Evolutionary conservation across 2,113 vertebrate genomes (phyloP), one percentile per base, ranked within the genome.

Genomic region (Leucosticte australis): DNA sequence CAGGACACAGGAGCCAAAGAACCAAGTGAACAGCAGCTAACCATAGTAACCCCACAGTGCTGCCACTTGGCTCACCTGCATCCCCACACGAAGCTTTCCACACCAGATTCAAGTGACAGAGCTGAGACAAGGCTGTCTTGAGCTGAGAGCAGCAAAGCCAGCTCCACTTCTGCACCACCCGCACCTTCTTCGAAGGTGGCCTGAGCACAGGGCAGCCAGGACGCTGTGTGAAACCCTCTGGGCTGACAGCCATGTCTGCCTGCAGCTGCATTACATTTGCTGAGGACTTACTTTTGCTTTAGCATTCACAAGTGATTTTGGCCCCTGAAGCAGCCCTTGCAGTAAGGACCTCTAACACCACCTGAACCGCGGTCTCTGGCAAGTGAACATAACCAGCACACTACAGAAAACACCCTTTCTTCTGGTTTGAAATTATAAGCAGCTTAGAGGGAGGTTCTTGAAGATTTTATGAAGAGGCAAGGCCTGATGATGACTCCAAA

Each of bases 361-460:
- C 2, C 7, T 18, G 31, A 81, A 9, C 22, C 35, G 59, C 1
- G 0, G 22, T 19, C 83, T 33, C 7, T 0, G 0, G n/a, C 42
- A 78, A 42, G 18, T 16, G 23, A 55, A 13, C 1, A 0, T 4
- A 35, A 33, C 13, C 1, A 70, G 30, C 20, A 74, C 0, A 2
- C 21, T 15, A 47, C 31, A 70, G 11, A 50, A 86, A 67, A 55
- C 0, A 13, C 2, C 10, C 16, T 30, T 47, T 53, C 46, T 10
- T 9, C 17, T 16, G 10, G 1, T 30, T 92, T 65, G 16, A 50
- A 83, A 44, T 41, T 57, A 42, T 3, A 73, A 73, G 9, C 12
- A 81, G 31, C 22, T 62, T 7, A 47, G 11, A 71, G 17, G 5
- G 8, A 28, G 78, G 1, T 27, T 31, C 21, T 6, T 22, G 4